Evolutionary conservation across 1,140 invertebrate genomes (phyloP).

Genomic region (Eumeta japonica): DNA sequence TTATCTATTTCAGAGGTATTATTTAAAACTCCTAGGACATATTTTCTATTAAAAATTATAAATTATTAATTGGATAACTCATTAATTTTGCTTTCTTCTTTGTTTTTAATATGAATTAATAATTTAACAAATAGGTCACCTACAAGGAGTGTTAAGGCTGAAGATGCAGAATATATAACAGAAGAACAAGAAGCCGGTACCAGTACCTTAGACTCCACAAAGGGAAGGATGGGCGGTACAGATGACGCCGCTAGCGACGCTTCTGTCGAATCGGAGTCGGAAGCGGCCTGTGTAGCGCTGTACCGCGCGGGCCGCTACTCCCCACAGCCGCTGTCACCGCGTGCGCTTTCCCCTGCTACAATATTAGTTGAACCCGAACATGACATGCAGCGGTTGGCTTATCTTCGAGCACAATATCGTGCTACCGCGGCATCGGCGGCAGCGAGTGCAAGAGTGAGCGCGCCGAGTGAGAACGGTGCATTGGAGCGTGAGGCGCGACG

Average conservation of each 20-base stretch:
- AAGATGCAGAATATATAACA: too few relatives aligned
- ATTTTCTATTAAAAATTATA: too few relatives aligned
- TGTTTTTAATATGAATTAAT: too few relatives aligned
- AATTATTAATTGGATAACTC: too few relatives aligned
- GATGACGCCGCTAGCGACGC: constrained; percentile 13
- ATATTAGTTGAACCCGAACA: constrained; percentile 77
- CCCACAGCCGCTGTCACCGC: constrained; percentile 68
- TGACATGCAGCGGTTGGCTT: constrained; percentile 74
- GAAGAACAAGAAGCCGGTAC: too few relatives aligned
- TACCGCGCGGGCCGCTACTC: constrained; percentile 84
- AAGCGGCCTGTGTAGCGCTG: constrained; percentile 42
- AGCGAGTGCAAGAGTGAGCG: too few relatives aligned
- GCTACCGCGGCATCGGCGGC: constrained; percentile 13
- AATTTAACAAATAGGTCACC: too few relatives aligned
- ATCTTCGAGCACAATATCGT: constrained; percentile 68
- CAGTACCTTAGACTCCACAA: too few relatives aligned
- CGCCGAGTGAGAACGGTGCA: constrained; percentile 59
- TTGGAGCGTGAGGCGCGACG: constrained; percentile 80
- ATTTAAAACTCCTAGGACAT: too few relatives aligned
- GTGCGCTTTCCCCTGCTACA: constrained; percentile 79
- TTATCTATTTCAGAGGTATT: too few relatives aligned
- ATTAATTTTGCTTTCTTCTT: too few relatives aligned
- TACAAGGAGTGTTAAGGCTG: too few relatives aligned
- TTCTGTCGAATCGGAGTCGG: constrained; percentile 34
- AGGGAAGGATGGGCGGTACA: constrained; percentile 3